phyloP scores from a whole-genome alignment of 2,888 invertebrate genomes.

The Lordiphosa fenestrarum region DNA sequence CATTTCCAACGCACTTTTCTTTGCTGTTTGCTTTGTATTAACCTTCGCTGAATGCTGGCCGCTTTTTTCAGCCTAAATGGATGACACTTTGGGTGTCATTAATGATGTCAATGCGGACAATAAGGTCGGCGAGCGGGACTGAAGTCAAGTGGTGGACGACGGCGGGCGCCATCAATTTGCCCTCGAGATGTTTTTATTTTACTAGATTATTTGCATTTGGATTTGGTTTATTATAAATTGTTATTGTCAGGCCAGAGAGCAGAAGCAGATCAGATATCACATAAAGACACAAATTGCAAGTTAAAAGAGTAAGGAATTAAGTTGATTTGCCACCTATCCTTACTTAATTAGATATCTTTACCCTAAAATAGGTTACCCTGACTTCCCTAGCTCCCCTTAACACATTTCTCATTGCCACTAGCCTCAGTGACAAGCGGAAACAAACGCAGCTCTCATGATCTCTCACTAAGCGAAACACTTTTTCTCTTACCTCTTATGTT shows the following conservation, averaged over 20 bases:
- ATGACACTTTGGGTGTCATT: constrained; percentile 70
- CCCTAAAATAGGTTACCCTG: too few relatives aligned
- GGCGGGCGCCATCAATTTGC: constrained; percentile 8
- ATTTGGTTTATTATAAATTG: not conserved
- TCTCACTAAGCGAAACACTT: too few relatives aligned
- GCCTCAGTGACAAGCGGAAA: too few relatives aligned
- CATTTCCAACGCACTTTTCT: constrained; percentile 51
- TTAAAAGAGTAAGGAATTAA: too few relatives aligned
- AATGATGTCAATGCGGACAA: constrained; percentile 69
- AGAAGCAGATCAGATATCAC: too few relatives aligned
- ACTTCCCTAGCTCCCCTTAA: too few relatives aligned
- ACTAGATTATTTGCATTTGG: constrained; percentile 5
- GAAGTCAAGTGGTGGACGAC: constrained; percentile 27
- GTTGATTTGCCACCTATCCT: too few relatives aligned
- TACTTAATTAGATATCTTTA: too few relatives aligned
- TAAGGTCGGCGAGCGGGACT: constrained; percentile 51
- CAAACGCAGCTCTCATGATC: too few relatives aligned
- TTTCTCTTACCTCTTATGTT: too few relatives aligned
- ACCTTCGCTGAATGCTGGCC: constrained; percentile 45
- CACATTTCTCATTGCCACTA: too few relatives aligned
- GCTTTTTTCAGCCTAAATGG: constrained; percentile 60
- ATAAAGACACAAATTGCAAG: too few relatives aligned
- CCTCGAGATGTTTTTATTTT: constrained; percentile 1
- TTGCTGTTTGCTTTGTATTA: constrained; percentile 43
- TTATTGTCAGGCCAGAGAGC: not conserved